These are phyloP conservation scores for Nudaria mundana DNA, from an alignment of 2,888 invertebrate genomes.

Conservation along the genomic window DNA sequence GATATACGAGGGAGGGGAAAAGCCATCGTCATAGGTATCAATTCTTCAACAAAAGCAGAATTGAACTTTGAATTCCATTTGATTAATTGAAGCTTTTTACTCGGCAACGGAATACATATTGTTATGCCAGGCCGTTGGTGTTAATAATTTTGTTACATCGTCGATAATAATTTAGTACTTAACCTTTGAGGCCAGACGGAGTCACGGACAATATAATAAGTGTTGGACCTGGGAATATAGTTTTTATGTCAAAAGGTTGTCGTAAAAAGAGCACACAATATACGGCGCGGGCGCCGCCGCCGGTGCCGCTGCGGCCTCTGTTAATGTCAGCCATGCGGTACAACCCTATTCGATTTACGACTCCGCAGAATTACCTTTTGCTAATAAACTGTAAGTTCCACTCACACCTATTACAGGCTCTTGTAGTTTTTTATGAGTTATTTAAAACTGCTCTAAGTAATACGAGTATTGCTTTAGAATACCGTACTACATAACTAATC, in stretches of 20 bases:
- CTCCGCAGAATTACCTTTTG: neutral
- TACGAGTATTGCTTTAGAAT: too few relatives aligned
- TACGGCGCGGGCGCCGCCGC: neutral
- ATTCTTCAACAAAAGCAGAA: too few relatives aligned
- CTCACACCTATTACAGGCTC: neutral
- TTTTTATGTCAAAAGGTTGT: constrained; percentile 4
- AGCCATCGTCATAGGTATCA: too few relatives aligned
- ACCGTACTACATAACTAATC: too few relatives aligned
- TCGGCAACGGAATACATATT: too few relatives aligned
- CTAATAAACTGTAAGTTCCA: neutral
- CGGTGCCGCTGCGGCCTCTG: neutral
- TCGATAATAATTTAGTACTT: neutral
- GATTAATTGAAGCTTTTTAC: too few relatives aligned
- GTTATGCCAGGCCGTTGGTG: too few relatives aligned
- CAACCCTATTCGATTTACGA: neutral
- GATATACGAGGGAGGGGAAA: too few relatives aligned
- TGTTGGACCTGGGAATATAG: neutral
- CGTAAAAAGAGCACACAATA: constrained; percentile 1
- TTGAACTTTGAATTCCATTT: too few relatives aligned
- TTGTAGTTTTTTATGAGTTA: neutral
- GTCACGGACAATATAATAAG: constrained; percentile 1
- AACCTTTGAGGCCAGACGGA: neutral
- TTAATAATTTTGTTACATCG: too few relatives aligned
- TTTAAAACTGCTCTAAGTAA: neutral
- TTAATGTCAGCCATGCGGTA: neutral